Base-by-base conservation (phyloP, 2,113 vertebrate species). In the Piliocolobus tephrosceles region DNA sequence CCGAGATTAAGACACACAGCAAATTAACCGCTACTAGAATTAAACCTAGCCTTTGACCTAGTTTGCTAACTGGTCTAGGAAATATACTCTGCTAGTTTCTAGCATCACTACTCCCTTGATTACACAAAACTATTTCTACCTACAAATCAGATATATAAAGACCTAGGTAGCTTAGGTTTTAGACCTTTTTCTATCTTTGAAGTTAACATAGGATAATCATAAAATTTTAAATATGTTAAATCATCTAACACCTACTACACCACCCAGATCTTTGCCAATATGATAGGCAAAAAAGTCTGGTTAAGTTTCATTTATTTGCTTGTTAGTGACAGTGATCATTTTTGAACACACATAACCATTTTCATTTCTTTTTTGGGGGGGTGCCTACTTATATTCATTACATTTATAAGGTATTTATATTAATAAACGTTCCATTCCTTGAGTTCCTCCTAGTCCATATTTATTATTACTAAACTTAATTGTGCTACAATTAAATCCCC, bases 251-350 rank as follows among this genome's bases (percentile, higher is more conserved):
- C 13, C 47, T 50, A 14, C 52, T 38, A 66, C 4, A 94, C 47
- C 35, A 95, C n/a, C 16, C 75, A 92, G 75, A 95, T 68, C 23
- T 88, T 58, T 96, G 64, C 52, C 79, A 91, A 61, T 35, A 94
- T 70, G 70, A 52, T 1, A 80, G n/a, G 23, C 43, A 22, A 81
- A 95, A 84, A 81, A 57, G 2, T 79, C 22, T 92, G 3, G 7
- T 70, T 32, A 76, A 82, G 22, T 70, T 97, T 70, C 16, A 87
- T 50, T 61, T 86, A 17, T 89, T 55, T 84, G 13, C 38, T 94
- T 90, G 72, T 17, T 50, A 50, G 11, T 91, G 64, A 55, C 57
- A 82, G 0, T 88, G 57, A 91, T 88, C 40, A 92, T 47, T 90
- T 76, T 57, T 40, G 9, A 16, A 91, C 35, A 82, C 30, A 47